Evolutionary conservation across 2,888 invertebrate species (phyloP).

Genomic region (Onchidella celtica): DNA sequence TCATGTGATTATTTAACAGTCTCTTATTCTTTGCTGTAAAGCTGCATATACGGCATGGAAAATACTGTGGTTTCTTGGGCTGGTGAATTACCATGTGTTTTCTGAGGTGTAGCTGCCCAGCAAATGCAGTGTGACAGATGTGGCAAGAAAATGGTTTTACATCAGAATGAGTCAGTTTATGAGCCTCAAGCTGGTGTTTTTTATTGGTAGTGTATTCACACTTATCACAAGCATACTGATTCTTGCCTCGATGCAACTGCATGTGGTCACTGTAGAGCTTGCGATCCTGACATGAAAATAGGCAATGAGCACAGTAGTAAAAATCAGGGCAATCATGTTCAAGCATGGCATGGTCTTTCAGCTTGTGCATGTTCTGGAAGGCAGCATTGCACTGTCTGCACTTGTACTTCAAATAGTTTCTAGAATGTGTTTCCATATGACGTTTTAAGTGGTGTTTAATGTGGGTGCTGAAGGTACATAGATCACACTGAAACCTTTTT

Average conservation of each 20-base stretch:
- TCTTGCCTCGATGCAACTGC: not conserved
- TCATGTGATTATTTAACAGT: too few species aligned
- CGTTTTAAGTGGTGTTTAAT: conserved; percentile 23
- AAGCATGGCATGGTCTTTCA: conserved; percentile 26
- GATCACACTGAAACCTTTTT: conserved; percentile 2
- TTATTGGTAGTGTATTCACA: conserved; percentile 2
- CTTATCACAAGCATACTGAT: conserved; percentile 4
- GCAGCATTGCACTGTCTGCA: conserved; percentile 14
- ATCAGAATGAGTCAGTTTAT: too few species aligned
- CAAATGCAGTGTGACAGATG: too few species aligned
- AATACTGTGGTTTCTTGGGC: too few species aligned
- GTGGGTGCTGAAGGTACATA: conserved; percentile 20
- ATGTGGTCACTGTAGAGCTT: not conserved
- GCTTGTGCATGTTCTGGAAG: not conserved
- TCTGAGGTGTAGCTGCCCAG: too few species aligned
- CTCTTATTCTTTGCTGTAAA: too few species aligned
- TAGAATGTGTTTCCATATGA: not conserved
- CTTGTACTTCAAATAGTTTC: not conserved
- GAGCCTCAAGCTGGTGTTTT: conserved; percentile 7
- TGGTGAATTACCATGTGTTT: too few species aligned
- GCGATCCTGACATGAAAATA: conserved; percentile 15
- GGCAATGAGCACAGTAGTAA: conserved; percentile 20
- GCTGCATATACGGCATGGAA: too few species aligned
- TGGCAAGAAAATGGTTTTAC: too few species aligned
- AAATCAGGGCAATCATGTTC: conserved; percentile 23